Percentiles rank a stretch among this genome's conserved stretches.
phyloP scores from a whole-genome alignment of 1,140 invertebrate genomes.

The Zaprionus inermis region DNA sequence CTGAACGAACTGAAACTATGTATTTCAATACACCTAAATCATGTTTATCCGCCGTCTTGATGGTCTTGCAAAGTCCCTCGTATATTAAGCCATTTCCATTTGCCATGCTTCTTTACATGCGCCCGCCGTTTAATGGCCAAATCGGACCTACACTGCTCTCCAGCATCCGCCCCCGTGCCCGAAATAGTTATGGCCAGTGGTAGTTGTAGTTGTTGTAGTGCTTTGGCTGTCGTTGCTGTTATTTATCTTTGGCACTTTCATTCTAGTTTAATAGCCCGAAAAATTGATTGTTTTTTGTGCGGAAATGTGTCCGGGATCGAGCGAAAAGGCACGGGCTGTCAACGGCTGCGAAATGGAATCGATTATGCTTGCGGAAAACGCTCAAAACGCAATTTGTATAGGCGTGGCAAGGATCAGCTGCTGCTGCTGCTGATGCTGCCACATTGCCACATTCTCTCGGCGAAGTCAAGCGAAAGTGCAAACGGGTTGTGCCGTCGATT shows the following conservation, averaged over 20 bases:
- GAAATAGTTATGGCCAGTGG: slow-evolving; percentile 17
- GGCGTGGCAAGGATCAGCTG: slow-evolving; percentile 45
- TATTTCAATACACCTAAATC: slow-evolving; percentile 81
- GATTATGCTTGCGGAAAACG: slow-evolving; percentile 69
- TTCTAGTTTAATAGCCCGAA: slow-evolving; percentile 84
- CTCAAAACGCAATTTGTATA: slow-evolving; percentile 66
- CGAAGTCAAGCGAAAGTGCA: slow-evolving; percentile 74
- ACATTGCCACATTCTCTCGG: slow-evolving; percentile 57
- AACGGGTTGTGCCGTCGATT: slow-evolving; percentile 66
- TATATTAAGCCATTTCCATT: slow-evolving; percentile 77
- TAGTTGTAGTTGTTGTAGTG: slow-evolving; percentile 58
- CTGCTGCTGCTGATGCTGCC: slow-evolving; percentile 8
- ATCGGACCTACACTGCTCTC: not conserved
- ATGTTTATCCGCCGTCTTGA: slow-evolving; percentile 76
- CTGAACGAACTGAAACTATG: slow-evolving; percentile 53
- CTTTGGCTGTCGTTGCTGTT: slow-evolving; percentile 80
- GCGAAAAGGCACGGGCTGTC: slow-evolving; percentile 49
- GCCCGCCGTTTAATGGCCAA: slow-evolving; percentile 36
- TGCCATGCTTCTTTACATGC: slow-evolving; percentile 47
- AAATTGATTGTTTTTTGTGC: slow-evolving; percentile 83
- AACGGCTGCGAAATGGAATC: slow-evolving; percentile 65
- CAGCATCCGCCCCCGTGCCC: slow-evolving; percentile 1
- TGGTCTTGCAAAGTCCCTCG: slow-evolving; percentile 52
- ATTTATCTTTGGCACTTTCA: slow-evolving; percentile 83
- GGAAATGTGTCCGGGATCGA: slow-evolving; percentile 62